Evolutionary conservation across 2,888 invertebrate genomes (phyloP), one percentile per base, ranked within the genome.

Genomic region (Anoncus sp.): DNA sequence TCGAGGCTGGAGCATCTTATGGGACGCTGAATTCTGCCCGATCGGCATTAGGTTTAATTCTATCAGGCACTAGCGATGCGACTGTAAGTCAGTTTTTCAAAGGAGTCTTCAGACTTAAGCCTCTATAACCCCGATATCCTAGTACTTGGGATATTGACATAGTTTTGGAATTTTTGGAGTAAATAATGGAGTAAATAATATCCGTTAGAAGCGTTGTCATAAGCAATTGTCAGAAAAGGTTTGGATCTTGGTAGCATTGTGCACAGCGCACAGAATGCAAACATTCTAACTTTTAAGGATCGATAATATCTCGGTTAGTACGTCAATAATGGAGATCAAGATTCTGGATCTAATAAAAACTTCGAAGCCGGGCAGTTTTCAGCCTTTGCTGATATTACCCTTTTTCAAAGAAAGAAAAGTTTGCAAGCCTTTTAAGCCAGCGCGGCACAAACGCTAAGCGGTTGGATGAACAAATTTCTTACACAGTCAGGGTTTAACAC

Each of bases 281-380:
- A 66, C 53, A 10, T 16, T 66, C 14, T 22, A 43, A n/a, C 6
- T 55, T n/a, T 43, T 66, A n/a, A 18, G 18, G 3, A 53, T 66
- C 9, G 27, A 45, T 16, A 66, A 66, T 45, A 55, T 66, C 16
- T 53, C 10, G 7, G 12, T 12, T 10, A 10, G 12, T 38, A 10
- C 5, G 38, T 38, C 38, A 38, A 4, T 43, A 7, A 27, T 66
- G 7, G 66, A 55, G 16, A 66, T 55, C 18, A 31, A 27, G 40
- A 66, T 71, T 20, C 31, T 43, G 9, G 45, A 76, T 2, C 14
- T 47, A 10, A 49, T 66, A 4, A 76, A 76, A 40, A 76, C 66
- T 10, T 63, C 76, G 2, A 65, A 57, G 31, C 63, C 57, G 1
- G 76, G 60, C 18, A 27, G 12, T 14, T 45, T 22, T 60, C 76